Conservation (phyloP, 2,113 vertebrate species). For the Apteryx owenii region DNA sequence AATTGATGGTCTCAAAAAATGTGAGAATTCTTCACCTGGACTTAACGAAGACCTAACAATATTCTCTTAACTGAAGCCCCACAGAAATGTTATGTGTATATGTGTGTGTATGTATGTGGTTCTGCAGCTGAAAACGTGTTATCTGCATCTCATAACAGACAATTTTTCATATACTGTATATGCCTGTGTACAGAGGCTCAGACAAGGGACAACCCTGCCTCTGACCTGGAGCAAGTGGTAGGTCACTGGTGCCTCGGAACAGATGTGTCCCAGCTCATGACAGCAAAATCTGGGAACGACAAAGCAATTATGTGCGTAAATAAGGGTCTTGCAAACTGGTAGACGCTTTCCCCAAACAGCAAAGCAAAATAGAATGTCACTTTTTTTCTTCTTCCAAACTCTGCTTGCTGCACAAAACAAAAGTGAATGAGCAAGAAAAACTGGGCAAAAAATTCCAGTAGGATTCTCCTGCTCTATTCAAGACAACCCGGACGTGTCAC, state of each 20-base stretch:
- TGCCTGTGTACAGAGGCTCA: background rate
- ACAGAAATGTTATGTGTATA: background rate
- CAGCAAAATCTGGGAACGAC: background rate
- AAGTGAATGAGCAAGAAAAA: background rate
- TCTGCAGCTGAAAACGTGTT: background rate
- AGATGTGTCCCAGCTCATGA: background rate
- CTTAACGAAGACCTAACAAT: slow-evolving; percentile 8
- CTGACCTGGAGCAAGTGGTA: background rate
- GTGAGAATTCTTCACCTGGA: background rate
- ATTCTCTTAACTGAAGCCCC: background rate
- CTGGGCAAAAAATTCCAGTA: background rate
- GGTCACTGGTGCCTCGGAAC: background rate
- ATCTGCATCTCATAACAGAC: background rate
- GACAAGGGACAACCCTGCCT: background rate
- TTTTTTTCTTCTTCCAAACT: background rate
- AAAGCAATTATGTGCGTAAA: background rate
- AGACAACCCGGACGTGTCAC: background rate
- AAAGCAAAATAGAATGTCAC: background rate
- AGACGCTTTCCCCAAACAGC: background rate
- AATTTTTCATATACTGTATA: background rate
- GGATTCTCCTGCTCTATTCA: background rate
- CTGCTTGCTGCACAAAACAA: background rate
- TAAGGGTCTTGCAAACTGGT: background rate
- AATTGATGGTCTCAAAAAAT: slow-evolving; percentile 13
- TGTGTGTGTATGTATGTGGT: too few relatives aligned